Conservation (phyloP, 2,113 vertebrate genomes). For the Pseudolaguvia tuberculata region DNA sequence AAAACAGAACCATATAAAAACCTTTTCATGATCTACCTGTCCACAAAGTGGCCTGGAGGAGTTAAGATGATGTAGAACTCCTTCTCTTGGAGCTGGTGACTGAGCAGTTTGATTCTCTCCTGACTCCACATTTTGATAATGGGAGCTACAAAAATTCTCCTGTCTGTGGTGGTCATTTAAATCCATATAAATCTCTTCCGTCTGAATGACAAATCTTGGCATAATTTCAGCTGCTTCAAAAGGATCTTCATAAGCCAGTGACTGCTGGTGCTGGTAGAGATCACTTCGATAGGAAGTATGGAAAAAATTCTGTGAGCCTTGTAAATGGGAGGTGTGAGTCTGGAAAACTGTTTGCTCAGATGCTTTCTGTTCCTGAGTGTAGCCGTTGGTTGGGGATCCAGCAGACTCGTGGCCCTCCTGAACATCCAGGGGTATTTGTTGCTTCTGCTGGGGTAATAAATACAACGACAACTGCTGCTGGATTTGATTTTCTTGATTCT, state of each 20-base stretch:
- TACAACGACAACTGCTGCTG: slow-evolving; percentile 10
- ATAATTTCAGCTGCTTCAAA: slow-evolving; percentile 1
- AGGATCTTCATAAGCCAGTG: slow-evolving; percentile 24
- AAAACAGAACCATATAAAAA: not conserved
- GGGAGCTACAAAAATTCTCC: slow-evolving; percentile 28
- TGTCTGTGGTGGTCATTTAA: slow-evolving; percentile 33
- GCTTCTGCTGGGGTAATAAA: slow-evolving; percentile 32
- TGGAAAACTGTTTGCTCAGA: slow-evolving; percentile 38
- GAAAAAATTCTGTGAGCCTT: slow-evolving; percentile 24
- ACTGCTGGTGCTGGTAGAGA: slow-evolving; percentile 31
- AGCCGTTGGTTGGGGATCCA: slow-evolving; percentile 35
- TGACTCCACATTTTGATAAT: slow-evolving; percentile 26
- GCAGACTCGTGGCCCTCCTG: slow-evolving; percentile 30
- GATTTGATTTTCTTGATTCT: slow-evolving; percentile 27
- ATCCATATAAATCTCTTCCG: slow-evolving; percentile 22
- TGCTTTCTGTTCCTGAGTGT: slow-evolving; percentile 40
- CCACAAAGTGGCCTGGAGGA: slow-evolving; percentile 17
- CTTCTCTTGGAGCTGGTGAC: slow-evolving; percentile 30
- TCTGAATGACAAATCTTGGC: slow-evolving; percentile 14
- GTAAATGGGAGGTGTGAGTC: slow-evolving; percentile 27
- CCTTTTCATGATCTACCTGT: slow-evolving; percentile 33
- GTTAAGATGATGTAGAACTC: slow-evolving; percentile 19
- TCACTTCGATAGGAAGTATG: slow-evolving; percentile 22
- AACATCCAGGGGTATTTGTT: slow-evolving; percentile 22
- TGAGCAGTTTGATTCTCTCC: slow-evolving; percentile 15